Base-by-base conservation (phyloP, 2,113 vertebrate species). In the Psittacara wagleri region DNA sequence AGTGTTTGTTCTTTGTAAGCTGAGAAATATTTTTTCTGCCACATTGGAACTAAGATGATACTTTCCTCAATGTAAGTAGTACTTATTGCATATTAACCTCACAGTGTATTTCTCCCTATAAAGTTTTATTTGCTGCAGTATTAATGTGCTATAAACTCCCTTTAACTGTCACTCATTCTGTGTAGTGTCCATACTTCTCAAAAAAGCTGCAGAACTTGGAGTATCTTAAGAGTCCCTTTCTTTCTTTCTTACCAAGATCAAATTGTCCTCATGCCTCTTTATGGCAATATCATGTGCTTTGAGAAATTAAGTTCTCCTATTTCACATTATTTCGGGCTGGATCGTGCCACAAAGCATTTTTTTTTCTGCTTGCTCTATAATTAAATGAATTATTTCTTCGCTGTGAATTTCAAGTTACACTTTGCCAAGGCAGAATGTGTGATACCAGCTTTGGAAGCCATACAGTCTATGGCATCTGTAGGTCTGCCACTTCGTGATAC, bases 381-480 rank as follows among this genome's bases (percentile, higher is more conserved):
- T 1, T 0, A 27, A 11, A 48, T 59, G 7, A 59, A 3, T 49
- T 37, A 20, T 59, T 79, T 37, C 39, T 72, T 63, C 29, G 1
- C n/a, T 59, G 11, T 13, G 6, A 49, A 17, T 33, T 85, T 74
- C 22, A 48, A 10, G 62, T 23, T 14, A 2, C 1, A 2, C 28
- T 61, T 80, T 55, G 11, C 59, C 39, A n/a, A 51, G 63, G 77
- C 37, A 51, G 73, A 54, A 10, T 24, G 18, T 25, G 25, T 17
- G 19, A 28, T 31, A 29, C 5, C 17, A 2, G n/a, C 27, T 85
- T 59, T 43, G 61, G 46, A 17, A 44, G 43, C 51, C 37, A 17
- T 19, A 4, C 5, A 23, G 41, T 17, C 48, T 5, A 0, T 18
- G 44, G 19, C 11, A 35, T 61, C 23, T 25, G 14, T 1, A 59